Conservation (phyloP, 2,113 vertebrate species). For the Zootoca vivipara region DNA sequence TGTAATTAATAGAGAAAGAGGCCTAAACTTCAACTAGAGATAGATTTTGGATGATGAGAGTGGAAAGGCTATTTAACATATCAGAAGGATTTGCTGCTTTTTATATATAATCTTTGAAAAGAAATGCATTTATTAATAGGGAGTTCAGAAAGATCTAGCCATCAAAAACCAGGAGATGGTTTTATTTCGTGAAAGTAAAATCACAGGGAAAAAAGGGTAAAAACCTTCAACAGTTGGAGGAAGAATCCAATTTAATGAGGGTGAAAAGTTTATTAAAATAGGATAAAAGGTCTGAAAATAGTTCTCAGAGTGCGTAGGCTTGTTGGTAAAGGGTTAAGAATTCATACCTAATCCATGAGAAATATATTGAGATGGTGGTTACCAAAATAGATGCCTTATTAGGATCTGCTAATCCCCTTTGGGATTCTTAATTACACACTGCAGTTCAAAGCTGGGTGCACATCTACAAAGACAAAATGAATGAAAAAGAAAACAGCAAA, state of each 20-base stretch:
- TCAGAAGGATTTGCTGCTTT: constrained; percentile 22
- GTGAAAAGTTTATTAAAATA: constrained; percentile 60
- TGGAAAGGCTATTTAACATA: constrained; percentile 23
- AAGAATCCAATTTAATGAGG: constrained; percentile 52
- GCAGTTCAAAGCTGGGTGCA: constrained; percentile 8
- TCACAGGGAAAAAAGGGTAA: neutral
- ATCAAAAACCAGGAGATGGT: constrained; percentile 32
- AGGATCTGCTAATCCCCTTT: constrained; percentile 5
- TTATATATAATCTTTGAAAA: constrained; percentile 42
- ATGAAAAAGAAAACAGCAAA: neutral
- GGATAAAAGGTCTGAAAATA: constrained; percentile 32
- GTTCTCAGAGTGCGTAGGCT: neutral
- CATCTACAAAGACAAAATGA: constrained; percentile 17
- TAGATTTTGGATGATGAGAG: constrained; percentile 7
- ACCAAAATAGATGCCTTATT: constrained; percentile 14
- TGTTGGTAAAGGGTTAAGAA: neutral
- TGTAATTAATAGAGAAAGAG: constrained; percentile 31
- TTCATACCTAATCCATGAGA: neutral
- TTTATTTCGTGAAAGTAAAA: constrained; percentile 37
- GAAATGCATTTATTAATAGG: constrained; percentile 67
- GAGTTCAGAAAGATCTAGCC: constrained; percentile 30
- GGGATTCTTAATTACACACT: constrained; percentile 27
- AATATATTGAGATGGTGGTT: neutral
- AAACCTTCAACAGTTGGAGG: neutral
- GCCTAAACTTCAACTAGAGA: constrained; percentile 19